These are phyloP conservation scores for Nephrotoma guestfalica DNA, from an alignment of 2,888 invertebrate genomes.

Conservation along the genomic window DNA sequence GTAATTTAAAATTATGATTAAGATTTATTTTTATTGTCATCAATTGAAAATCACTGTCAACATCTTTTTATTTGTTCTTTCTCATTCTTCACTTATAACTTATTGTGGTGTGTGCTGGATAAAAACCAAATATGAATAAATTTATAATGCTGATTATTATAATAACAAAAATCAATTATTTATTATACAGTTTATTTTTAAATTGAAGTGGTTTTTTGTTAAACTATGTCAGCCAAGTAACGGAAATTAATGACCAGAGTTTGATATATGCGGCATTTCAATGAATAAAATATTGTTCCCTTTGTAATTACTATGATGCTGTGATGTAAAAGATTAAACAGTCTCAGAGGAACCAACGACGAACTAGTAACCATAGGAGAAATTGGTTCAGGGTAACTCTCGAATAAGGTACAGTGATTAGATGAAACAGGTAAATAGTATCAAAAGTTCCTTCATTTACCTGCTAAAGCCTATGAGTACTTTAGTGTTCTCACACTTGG, in stretches of 20 bases:
- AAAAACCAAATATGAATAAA: not conserved
- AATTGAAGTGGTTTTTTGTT: not conserved
- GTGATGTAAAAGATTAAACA: no score
- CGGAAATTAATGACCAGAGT: not conserved
- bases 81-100: not conserved
- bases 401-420: no score
- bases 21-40: not conserved
- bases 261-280: no score
- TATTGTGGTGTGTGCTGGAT: not conserved
- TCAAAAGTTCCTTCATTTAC: no score
- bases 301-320: no score
- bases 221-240: not conserved
- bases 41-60: not conserved
- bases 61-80: not conserved
- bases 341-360: no score
- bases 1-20: not conserved
- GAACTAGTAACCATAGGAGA: no score
- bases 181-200: not conserved
- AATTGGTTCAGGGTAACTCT: no score
- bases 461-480: no score
- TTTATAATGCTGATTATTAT: not conserved
- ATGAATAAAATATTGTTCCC: no score
- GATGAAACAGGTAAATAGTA: no score
- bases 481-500: no score
- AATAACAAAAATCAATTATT: not conserved